Percentiles rank a stretch among this genome's conserved stretches.
These are phyloP conservation scores for Palythoa caribaeorum DNA, from an alignment of 92 coral and sea anemone species.

Conservation along the genomic window DNA sequence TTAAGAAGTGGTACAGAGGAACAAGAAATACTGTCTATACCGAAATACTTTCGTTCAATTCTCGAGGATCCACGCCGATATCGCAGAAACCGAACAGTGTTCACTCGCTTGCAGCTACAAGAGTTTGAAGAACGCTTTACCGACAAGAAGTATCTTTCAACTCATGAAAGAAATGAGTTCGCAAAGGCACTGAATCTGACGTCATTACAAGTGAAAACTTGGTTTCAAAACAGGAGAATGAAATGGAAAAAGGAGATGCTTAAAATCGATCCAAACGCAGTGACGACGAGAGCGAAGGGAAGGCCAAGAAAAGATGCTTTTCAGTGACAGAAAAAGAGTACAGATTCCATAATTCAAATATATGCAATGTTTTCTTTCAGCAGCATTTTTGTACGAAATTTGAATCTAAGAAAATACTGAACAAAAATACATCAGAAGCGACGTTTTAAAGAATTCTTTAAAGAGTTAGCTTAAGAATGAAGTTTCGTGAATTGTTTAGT, in stretches of 20 bases:
- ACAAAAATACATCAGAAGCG: no score
- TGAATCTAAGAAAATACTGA: no score
- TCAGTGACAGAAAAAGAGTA: constrained; percentile 11
- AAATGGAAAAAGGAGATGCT: constrained; percentile 97
- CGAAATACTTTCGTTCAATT: constrained; percentile 85
- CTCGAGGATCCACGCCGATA: constrained; percentile 82
- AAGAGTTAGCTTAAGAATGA: no score
- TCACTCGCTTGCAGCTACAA: constrained; percentile 84
- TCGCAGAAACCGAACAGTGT: constrained; percentile 96
- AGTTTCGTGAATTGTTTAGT: no score
- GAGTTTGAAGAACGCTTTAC: constrained; percentile 83
- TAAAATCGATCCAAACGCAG: constrained; percentile 84
- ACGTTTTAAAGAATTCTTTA: no score
- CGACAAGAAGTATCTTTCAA: constrained; percentile 84
- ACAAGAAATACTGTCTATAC: constrained; percentile 48
- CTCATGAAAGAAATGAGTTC: constrained; percentile 92
- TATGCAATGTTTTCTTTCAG: no score
- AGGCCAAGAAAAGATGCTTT: constrained; percentile 88
- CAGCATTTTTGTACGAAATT: no score
- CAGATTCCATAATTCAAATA: no score
- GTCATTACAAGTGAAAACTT: constrained; percentile 94
- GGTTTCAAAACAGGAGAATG: constrained; percentile 99
- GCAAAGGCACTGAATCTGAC: constrained; percentile 84
- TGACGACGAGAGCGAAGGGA: constrained; percentile 87
- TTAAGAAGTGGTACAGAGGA: constrained; percentile 24